Evolutionary conservation across 2,797 vertebrate genomes (phyloP), one percentile per base, ranked within the genome.

Genomic region (Syngnathus acus): DNA sequence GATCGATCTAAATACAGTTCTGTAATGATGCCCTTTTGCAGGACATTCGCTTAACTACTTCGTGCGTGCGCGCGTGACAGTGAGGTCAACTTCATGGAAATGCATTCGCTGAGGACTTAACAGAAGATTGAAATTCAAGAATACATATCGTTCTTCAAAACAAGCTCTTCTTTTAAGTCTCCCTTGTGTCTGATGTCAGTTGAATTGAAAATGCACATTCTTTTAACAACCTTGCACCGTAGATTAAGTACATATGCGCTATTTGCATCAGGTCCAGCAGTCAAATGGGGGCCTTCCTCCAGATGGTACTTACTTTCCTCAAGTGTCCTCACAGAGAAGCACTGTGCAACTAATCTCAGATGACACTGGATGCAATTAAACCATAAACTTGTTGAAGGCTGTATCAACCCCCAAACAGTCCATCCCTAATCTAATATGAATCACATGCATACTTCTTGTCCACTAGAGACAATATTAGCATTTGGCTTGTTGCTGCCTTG

Each of bases 61-160:
- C 10, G 53, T n/a, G 17, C 5, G 14, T 38, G 19, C 16, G 63
- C 48, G 38, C 64, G 51, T 26, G 40, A 39, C 5, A 60, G 65
- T 77, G 69, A 82, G 82, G 78, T 79, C 80, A 84, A 66, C 3
- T 5, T n/a, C 32, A 13, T 7, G 6, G 2, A 66, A 68, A 39
- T 40, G 38, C 23, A 11, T 21, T 57, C 38, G 9, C 32, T 11
- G 37, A 39, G 1, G 3, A 39, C 5, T 9, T 39, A n/a, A 16
- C 23, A 6, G 17, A 17, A 39, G 10, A 19, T 40, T 19, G 9
- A 59, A 42, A 61, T 42, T 42, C 4, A 60, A 40, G 17, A 39
- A 19, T 40, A n/a, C 17, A 32, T 32, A 32, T 32, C 26, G 26
- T 32, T 32, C 26, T 3, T 32, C 26, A 32, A 32, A 32, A 32